Evolutionary conservation across 2,113 vertebrate species (phyloP), one percentile per base, ranked within the genome.

Genomic region (Nestor notabilis): DNA sequence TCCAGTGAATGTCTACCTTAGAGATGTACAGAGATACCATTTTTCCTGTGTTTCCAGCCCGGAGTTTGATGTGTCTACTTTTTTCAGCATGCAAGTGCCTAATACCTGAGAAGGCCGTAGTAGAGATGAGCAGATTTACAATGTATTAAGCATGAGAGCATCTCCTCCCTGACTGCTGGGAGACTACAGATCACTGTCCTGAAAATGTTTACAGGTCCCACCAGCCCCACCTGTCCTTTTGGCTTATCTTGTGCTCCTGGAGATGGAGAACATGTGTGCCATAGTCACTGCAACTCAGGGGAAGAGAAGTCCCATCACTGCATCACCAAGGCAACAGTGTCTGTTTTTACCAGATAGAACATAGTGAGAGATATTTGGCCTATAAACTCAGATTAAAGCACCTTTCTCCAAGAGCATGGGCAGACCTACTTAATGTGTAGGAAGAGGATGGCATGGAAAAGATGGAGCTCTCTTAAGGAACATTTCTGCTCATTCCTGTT

Each of bases 291-390:
- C 49, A 72, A 61, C 33, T 52, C 41, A 70, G 88, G 89, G 64
- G 55, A 87, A 77, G 75, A 91, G 50, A 91, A 88, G 87, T 79
- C 71, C 88, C 31, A 81, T 70, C 35, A 24, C 79, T 69, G 76
- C 49, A 56, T 96, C 92, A 91, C 95, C 85, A 96, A 94, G 95
- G 94, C 90, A 97, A 97, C 91, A 4, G 27, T 50, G n/a, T n/a
- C 89, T 95, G 87, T 77, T 91, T 87, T 84, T 68, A 46, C n/a
- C 49, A 64, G 53, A 69, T 8, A 61, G 68, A 37, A 20, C 19
- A 11, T 37, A 64, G 58, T 44, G 75, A 69, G 65, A 74, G 64
- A 17, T 58, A 14, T 37, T 80, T 58, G 60, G 49, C 52, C 65
- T 85, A n/a, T n/a, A 79, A 91, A 92, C 11, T 87, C 31, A 82